Percentiles rank a stretch among this genome's conserved stretches.
Conservation (phyloP, 1,140 invertebrate species). For the Drosophila ercepeae region DNA sequence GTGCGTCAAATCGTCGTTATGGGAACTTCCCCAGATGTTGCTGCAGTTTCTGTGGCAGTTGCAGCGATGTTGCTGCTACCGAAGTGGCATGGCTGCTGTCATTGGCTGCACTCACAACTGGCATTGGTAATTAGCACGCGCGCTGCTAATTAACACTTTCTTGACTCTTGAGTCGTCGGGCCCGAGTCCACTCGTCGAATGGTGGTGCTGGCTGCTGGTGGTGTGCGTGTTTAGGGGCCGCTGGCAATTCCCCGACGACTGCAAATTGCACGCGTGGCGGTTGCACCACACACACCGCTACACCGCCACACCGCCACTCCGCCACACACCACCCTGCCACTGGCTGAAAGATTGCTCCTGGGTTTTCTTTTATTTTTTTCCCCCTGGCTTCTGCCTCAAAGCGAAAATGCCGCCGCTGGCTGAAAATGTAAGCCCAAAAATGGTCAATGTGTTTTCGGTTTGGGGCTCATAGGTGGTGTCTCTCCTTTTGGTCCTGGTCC, state of each 20-base stretch:
- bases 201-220: conserved; percentile 13
- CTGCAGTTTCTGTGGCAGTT: conserved; percentile 2
- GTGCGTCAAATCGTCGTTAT: too few species aligned
- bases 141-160: conserved; percentile 72
- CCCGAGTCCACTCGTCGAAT: conserved; percentile 22
- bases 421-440: conserved; percentile 54
- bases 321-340: neutral
- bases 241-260: conserved; percentile 52
- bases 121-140: conserved; percentile 64
- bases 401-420: conserved; percentile 61
- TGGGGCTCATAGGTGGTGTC: conserved; percentile 45
- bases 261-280: conserved; percentile 69
- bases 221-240: conserved; percentile 42
- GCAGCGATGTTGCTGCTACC: neutral
- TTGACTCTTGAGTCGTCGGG: conserved; percentile 10
- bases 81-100: conserved; percentile 21
- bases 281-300: conserved; percentile 14
- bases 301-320: too few species aligned
- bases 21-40: too few species aligned
- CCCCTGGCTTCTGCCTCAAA: conserved; percentile 38
- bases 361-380: conserved; percentile 2
- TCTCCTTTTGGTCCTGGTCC: conserved; percentile 52
- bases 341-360: conserved; percentile 32
- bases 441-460: conserved; percentile 47
- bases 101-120: conserved; percentile 46